These are phyloP conservation scores for Melanchra persicariae DNA, from an alignment of 2,888 invertebrate species.

Conservation along the genomic window DNA sequence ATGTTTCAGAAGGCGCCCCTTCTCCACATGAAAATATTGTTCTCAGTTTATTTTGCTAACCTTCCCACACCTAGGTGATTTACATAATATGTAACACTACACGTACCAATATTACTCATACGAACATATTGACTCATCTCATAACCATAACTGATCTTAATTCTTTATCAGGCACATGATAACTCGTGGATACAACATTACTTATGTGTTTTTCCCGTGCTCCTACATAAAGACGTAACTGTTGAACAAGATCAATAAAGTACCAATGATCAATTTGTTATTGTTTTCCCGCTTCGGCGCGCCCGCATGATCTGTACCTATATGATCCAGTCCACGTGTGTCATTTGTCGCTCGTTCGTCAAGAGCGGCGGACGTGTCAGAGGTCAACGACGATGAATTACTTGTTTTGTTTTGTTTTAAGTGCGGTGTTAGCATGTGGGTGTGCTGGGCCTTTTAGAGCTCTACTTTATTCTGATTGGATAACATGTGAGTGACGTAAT, in stretches of 20 bases:
- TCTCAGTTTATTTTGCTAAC: neutral
- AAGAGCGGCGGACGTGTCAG: slow-evolving; percentile 62
- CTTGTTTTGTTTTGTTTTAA: slow-evolving; percentile 66
- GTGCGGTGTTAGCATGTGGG: slow-evolving; percentile 64
- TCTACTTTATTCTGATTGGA: slow-evolving; percentile 82
- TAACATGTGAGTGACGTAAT: slow-evolving; percentile 81
- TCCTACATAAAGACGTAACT: slow-evolving; percentile 1
- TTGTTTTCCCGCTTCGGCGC: slow-evolving; percentile 44
- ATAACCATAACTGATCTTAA: slow-evolving; percentile 40
- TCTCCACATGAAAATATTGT: slow-evolving; percentile 1
- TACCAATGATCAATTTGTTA: slow-evolving; percentile 26
- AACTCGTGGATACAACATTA: slow-evolving; percentile 28
- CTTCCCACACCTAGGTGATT: slow-evolving; percentile 10
- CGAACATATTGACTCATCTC: slow-evolving; percentile 33
- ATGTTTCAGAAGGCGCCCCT: neutral
- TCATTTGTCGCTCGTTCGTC: slow-evolving; percentile 72
- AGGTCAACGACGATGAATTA: slow-evolving; percentile 64
- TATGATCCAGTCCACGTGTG: slow-evolving; percentile 27
- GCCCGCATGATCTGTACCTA: slow-evolving; percentile 39
- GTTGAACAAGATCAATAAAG: slow-evolving; percentile 21
- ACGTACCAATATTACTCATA: slow-evolving; percentile 6
- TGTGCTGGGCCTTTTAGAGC: slow-evolving; percentile 77
- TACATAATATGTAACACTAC: neutral
- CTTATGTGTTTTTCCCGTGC: slow-evolving; percentile 20
- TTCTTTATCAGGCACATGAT: slow-evolving; percentile 28